These are phyloP conservation scores for Notodonta dromedarius DNA, from an alignment of 2,888 invertebrate genomes.

Conservation along the genomic window DNA sequence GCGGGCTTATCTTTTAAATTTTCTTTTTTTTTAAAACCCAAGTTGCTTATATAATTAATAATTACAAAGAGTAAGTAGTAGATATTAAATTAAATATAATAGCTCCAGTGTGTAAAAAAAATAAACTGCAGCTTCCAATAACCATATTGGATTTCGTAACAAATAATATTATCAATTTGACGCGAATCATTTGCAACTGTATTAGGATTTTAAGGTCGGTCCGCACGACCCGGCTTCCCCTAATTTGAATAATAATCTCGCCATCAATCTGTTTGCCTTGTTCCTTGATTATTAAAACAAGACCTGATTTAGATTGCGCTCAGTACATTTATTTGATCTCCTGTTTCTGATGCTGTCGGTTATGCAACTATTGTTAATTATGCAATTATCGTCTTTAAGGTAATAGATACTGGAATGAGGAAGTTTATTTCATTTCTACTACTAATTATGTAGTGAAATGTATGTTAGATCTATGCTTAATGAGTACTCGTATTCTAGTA, in stretches of 20 bases:
- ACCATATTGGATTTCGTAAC: no score
- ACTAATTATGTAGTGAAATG: no score
- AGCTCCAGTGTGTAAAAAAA: no score
- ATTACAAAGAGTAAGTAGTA: no score
- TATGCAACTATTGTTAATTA: constrained; percentile 9
- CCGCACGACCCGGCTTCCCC: constrained; percentile 42
- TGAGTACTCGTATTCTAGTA: no score
- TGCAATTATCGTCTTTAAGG: constrained; percentile 5
- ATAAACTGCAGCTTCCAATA: no score
- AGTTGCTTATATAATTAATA: no score
- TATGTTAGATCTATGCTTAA: no score
- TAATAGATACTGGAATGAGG: neutral
- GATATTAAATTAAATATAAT: no score
- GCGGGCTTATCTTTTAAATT: no score
- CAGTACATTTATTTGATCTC: constrained; percentile 36
- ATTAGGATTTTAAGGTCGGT: constrained; percentile 24
- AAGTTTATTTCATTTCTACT: neutral
- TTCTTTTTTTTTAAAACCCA: no score
- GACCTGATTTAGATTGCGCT: constrained; percentile 54
- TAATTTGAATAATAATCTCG: constrained; percentile 62
- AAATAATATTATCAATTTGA: neutral
- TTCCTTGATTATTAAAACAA: constrained; percentile 60
- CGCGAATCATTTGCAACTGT: neutral
- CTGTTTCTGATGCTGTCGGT: constrained; percentile 21
- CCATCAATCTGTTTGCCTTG: constrained; percentile 57